Conservation (phyloP, 2,113 vertebrate species). For the Mesocricetus auratus region DNA sequence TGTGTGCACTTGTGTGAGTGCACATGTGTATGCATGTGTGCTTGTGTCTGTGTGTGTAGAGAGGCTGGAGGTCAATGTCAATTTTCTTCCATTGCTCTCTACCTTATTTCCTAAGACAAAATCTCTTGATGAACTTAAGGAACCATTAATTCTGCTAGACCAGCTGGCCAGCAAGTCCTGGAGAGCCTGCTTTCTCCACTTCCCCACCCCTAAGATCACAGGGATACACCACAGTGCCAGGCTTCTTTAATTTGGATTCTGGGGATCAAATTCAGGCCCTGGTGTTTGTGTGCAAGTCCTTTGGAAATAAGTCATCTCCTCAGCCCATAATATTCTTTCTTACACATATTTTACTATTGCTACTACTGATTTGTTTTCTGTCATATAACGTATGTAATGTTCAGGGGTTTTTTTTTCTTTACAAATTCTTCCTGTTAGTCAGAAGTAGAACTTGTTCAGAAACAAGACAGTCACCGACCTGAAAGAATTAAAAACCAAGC, state of each 20-base stretch:
- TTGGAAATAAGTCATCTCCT: too few relatives aligned
- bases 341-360: neutral
- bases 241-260: neutral
- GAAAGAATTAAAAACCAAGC: slow-evolving; percentile 8
- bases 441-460: slow-evolving; percentile 44
- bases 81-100: neutral
- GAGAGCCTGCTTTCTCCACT: too few relatives aligned
- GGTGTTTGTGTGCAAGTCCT: neutral
- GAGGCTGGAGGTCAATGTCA: neutral
- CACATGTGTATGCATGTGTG: neutral
- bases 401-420: neutral
- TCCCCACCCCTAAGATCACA: neutral
- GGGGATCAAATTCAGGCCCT: neutral
- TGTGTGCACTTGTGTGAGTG: neutral
- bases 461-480: neutral
- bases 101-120: neutral
- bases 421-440: neutral
- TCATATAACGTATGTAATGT: neutral
- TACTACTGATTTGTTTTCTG: neutral
- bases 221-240: neutral
- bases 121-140: neutral
- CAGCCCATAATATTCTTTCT: neutral
- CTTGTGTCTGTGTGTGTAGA: neutral
- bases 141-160: neutral
- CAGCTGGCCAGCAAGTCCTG: neutral